These are phyloP conservation scores for Ephialtes manifestator DNA, from an alignment of 2,888 invertebrate genomes.

Conservation along the genomic window DNA sequence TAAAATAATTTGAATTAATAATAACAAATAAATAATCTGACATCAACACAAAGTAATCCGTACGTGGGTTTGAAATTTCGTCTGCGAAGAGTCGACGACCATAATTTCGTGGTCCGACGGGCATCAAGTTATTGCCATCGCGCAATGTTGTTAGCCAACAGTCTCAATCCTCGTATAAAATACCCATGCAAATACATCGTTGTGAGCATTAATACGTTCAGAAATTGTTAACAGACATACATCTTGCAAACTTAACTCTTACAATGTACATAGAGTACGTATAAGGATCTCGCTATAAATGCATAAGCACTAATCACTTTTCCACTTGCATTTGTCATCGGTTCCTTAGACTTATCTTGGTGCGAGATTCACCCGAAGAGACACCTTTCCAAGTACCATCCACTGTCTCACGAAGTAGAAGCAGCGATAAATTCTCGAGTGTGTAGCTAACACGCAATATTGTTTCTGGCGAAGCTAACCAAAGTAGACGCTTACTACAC, in stretches of 20 bases:
- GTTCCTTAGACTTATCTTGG: slow-evolving; percentile 25
- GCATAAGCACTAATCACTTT: slow-evolving; percentile 51
- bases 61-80: neutral
- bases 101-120: slow-evolving; percentile 59
- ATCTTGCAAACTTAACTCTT: neutral
- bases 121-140: slow-evolving; percentile 49
- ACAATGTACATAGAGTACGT: slow-evolving; percentile 5
- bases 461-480: slow-evolving; percentile 56
- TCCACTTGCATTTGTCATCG: slow-evolving; percentile 60
- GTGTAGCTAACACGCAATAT: slow-evolving; percentile 53
- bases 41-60: too few relatives aligned
- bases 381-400: slow-evolving; percentile 49
- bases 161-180: slow-evolving; percentile 25
- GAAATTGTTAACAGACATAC: slow-evolving; percentile 38
- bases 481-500: slow-evolving; percentile 16
- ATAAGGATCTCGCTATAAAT: slow-evolving; percentile 26
- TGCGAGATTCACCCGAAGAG: slow-evolving; percentile 3
- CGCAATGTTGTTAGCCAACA: slow-evolving; percentile 29
- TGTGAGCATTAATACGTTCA: neutral
- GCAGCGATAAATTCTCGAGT: slow-evolving; percentile 54
- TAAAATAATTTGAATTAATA: too few relatives aligned
- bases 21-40: too few relatives aligned
- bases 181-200: neutral
- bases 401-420: slow-evolving; percentile 22
- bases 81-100: neutral